phyloP scores from a whole-genome alignment of 2,797 vertebrate species.

The Trematomus bernacchii region DNA sequence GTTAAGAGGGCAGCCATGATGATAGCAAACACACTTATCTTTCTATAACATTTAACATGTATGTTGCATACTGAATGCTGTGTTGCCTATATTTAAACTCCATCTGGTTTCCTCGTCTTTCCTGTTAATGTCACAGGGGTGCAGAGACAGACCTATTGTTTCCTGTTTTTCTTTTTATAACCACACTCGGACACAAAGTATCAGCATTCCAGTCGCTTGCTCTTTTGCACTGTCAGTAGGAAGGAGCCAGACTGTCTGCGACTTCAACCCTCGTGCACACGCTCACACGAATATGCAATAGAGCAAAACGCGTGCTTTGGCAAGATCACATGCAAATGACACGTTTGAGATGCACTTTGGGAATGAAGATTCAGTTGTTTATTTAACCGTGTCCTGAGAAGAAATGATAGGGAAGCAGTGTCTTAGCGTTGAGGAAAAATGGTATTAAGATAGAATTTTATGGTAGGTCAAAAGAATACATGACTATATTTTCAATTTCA shows the following conservation, averaged over 20 bases:
- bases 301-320: conserved; percentile 19
- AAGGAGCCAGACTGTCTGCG: conserved; percentile 77
- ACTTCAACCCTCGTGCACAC: conserved; percentile 30
- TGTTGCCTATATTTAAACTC: conserved; percentile 39
- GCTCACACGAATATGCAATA: conserved; percentile 29
- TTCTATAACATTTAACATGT: neutral
- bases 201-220: conserved; percentile 57
- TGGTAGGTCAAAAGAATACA: conserved; percentile 8
- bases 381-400: conserved; percentile 14
- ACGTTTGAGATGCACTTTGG: conserved; percentile 35
- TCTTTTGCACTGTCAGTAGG: conserved; percentile 67
- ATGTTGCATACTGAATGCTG: neutral
- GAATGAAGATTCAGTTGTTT: conserved; percentile 30
- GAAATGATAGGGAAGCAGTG: neutral
- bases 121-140: conserved; percentile 60
- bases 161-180: conserved; percentile 76
- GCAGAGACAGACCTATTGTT: conserved; percentile 58
- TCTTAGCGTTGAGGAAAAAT: neutral
- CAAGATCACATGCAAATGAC: conserved; percentile 51
- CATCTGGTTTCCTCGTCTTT: conserved; percentile 51
- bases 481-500: conserved; percentile 2
- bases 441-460: conserved; percentile 8
- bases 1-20: neutral
- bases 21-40: neutral
- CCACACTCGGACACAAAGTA: conserved; percentile 42